These are phyloP conservation scores for Anolis carolinensis DNA, from an alignment of 2,113 vertebrate species.

Conservation along the genomic window DNA sequence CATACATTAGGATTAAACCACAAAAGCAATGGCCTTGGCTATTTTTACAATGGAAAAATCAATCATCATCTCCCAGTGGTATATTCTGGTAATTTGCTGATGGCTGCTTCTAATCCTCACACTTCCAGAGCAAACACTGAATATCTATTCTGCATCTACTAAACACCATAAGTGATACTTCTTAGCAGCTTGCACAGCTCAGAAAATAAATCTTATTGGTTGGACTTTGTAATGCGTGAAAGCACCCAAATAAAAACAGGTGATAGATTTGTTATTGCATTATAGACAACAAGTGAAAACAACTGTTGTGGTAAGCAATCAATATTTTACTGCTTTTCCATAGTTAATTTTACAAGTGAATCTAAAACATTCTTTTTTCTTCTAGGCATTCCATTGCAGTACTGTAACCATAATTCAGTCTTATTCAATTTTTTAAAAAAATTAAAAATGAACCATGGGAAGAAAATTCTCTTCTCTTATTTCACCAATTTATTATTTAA, in stretches of 20 bases:
- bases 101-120: neutral
- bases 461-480: constrained; percentile 68
- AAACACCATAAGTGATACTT: neutral
- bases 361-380: constrained; percentile 65
- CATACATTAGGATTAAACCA: constrained; percentile 1
- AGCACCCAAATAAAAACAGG: constrained; percentile 63
- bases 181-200: constrained; percentile 5
- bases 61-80: neutral
- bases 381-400: constrained; percentile 69
- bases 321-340: constrained; percentile 71
- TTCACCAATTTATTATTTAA: constrained; percentile 73
- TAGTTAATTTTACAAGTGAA: constrained; percentile 71
- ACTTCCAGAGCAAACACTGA: neutral
- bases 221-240: constrained; percentile 22
- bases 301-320: constrained; percentile 73
- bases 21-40: neutral
- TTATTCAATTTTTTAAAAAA: constrained; percentile 71
- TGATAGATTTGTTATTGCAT: constrained; percentile 68
- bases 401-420: constrained; percentile 65
- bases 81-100: neutral
- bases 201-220: constrained; percentile 12
- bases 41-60: constrained; percentile 15
- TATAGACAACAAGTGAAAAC: constrained; percentile 70
- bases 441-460: constrained; percentile 63
- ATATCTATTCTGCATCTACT: neutral